A percentile compares a stretch with the other conserved stretches of the same genome.
Conservation (phyloP, 2,797 vertebrate genomes). For the Pseudomugil tenellus region DNA sequence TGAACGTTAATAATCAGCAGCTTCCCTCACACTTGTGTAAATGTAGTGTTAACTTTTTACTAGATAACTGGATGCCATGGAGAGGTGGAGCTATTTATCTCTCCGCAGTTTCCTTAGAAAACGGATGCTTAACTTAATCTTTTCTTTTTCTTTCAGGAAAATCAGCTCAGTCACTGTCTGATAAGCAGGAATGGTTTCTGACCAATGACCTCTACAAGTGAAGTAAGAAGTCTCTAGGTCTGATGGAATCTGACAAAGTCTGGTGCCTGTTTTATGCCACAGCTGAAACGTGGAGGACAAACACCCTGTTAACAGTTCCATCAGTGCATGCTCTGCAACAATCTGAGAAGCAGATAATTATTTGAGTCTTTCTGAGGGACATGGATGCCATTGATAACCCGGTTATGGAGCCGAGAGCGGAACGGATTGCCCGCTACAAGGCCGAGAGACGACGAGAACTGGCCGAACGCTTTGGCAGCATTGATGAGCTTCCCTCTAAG, state of each 20-base stretch:
- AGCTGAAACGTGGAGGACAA: slow-evolving; percentile 28
- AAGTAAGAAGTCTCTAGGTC: slow-evolving; percentile 23
- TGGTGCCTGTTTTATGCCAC: slow-evolving; percentile 7
- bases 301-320: slow-evolving; percentile 3
- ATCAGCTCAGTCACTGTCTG: slow-evolving; percentile 18
- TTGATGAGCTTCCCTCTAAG: slow-evolving; percentile 78
- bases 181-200: slow-evolving; percentile 29
- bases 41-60: neutral
- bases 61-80: neutral
- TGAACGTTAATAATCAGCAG: neutral
- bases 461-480: slow-evolving; percentile 75
- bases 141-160: slow-evolving; percentile 47
- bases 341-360: slow-evolving; percentile 19
- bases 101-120: neutral
- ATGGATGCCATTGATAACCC: slow-evolving; percentile 75
- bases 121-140: neutral
- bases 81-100: neutral
- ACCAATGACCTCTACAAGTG: slow-evolving; percentile 18
- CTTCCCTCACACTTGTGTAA: neutral
- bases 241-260: slow-evolving; percentile 57
- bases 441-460: slow-evolving; percentile 83
- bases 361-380: slow-evolving; percentile 35
- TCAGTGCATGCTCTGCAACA: slow-evolving; percentile 42
- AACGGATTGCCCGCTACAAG: slow-evolving; percentile 85
- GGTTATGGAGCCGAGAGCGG: slow-evolving; percentile 78